phyloP scores from a whole-genome alignment of 2,888 invertebrate genomes.

The Tiphia femorata region DNA sequence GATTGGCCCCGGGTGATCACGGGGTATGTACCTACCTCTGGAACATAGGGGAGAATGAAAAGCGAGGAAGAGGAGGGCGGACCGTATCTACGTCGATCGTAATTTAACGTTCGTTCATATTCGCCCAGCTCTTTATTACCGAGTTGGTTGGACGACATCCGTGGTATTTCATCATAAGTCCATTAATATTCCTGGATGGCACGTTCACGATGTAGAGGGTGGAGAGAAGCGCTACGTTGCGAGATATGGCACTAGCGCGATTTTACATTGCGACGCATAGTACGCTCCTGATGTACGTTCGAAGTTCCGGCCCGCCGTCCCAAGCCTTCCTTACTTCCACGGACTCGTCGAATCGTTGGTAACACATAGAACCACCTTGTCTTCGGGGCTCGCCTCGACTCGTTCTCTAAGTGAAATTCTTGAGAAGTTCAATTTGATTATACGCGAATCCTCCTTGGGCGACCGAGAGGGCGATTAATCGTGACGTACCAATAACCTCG shows the following conservation, averaged over 20 bases:
- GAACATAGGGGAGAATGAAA: too few relatives aligned
- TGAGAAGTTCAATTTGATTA: constrained; percentile 61
- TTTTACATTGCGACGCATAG: constrained; percentile 31
- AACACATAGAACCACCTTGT: constrained; percentile 53
- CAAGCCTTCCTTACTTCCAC: too few relatives aligned
- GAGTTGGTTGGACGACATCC: constrained; percentile 20
- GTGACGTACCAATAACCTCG: constrained; percentile 44
- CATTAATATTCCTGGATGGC: constrained; percentile 50
- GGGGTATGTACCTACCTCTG: too few relatives aligned
- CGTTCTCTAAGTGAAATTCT: constrained; percentile 62
- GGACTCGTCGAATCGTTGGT: constrained; percentile 53
- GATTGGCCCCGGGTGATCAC: too few relatives aligned
- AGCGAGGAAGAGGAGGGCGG: too few relatives aligned
- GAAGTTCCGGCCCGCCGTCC: constrained; percentile 43
- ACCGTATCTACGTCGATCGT: constrained; percentile 11
- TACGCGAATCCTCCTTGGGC: constrained; percentile 39
- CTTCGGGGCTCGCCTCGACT: too few relatives aligned
- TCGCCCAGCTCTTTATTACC: constrained; percentile 39
- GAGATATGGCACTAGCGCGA: constrained; percentile 15
- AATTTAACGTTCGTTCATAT: constrained; percentile 35
- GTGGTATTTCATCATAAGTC: constrained; percentile 44
- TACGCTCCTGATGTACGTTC: constrained; percentile 39
- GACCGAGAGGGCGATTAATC: constrained; percentile 54
- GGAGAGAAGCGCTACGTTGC: too few relatives aligned
- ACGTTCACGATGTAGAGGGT: too few relatives aligned